Conservation (phyloP, 2,797 vertebrate species). For the Tachyglossus aculeatus region DNA sequence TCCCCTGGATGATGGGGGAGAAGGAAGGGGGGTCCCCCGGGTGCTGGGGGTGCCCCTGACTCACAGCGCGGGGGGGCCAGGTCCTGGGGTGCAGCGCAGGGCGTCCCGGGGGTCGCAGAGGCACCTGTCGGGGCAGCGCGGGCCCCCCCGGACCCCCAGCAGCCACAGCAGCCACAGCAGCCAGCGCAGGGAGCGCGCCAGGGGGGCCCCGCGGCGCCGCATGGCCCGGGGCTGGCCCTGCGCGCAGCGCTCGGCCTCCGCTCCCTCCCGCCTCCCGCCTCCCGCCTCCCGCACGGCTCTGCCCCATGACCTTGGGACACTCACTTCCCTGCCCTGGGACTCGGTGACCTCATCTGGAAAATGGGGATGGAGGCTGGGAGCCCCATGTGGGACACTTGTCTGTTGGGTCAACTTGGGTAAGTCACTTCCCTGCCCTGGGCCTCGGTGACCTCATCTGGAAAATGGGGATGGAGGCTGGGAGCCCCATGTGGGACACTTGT, state of each 20-base stretch:
- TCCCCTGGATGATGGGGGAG: too few species aligned
- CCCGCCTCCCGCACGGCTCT: not conserved
- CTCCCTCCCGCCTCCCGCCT: not conserved
- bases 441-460: too few species aligned
- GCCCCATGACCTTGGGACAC: not conserved
- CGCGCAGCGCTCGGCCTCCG: slow-evolving; percentile 14
- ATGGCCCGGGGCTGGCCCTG: not conserved
- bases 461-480: too few species aligned
- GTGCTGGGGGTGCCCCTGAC: slow-evolving; percentile 48
- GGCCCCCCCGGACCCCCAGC: not conserved
- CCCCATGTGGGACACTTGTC: too few species aligned
- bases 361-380: too few species aligned
- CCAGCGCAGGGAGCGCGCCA: not conserved
- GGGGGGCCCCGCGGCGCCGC: not conserved
- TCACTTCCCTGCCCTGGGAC: not conserved
- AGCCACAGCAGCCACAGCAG: not conserved
- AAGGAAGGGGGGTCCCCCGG: too few species aligned
- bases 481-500: too few species aligned
- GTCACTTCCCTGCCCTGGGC: too few species aligned
- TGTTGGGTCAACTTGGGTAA: too few species aligned
- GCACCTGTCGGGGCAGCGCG: slow-evolving; percentile 54
- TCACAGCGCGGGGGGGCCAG: slow-evolving; percentile 65
- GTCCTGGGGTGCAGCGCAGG: slow-evolving; percentile 59
- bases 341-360: too few species aligned
- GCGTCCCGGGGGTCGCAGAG: slow-evolving; percentile 53